Percentiles rank a stretch among this genome's conserved stretches.
Evolutionary conservation across 2,888 invertebrate genomes (phyloP).

Genomic region (Drosophila helvetica): DNA sequence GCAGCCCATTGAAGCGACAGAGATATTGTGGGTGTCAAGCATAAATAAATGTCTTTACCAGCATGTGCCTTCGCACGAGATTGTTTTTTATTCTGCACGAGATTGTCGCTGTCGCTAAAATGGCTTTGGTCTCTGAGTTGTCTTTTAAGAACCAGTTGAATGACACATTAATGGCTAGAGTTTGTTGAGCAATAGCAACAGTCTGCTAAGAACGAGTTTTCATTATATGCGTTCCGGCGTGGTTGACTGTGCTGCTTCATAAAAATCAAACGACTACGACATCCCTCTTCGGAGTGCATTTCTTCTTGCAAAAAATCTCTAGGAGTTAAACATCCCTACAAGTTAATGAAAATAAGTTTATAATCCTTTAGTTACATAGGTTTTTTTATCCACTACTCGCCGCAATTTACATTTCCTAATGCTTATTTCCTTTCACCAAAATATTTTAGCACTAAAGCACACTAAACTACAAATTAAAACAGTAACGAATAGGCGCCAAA

Average conservation of each 20-base stretch:
- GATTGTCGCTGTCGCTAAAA: slow-evolving; percentile 30
- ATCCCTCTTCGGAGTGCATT: slow-evolving; percentile 19
- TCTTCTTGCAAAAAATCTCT: slow-evolving; percentile 51
- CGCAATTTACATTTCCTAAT: background rate
- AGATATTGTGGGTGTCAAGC: slow-evolving; percentile 66
- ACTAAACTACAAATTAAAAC: background rate
- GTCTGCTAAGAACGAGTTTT: slow-evolving; percentile 44
- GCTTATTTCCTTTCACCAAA: background rate
- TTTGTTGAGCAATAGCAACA: slow-evolving; percentile 48
- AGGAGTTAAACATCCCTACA: slow-evolving; percentile 44
- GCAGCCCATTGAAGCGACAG: slow-evolving; percentile 13
- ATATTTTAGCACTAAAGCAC: background rate
- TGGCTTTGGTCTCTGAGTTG: slow-evolving; percentile 42
- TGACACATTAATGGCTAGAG: slow-evolving; percentile 54
- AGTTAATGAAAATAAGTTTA: slow-evolving; percentile 40
- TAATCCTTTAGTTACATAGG: slow-evolving; percentile 54
- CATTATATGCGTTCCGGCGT: slow-evolving; percentile 21
- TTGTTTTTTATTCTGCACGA: slow-evolving; percentile 61
- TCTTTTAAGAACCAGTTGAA: slow-evolving; percentile 61
- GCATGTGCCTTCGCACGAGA: slow-evolving; percentile 59
- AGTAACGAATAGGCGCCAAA: slow-evolving; percentile 30
- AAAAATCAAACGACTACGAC: slow-evolving; percentile 57
- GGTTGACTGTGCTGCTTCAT: slow-evolving; percentile 23
- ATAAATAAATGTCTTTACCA: slow-evolving; percentile 70
- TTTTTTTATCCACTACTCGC: background rate